Evolutionary conservation across 2,113 vertebrate species (phyloP).

Genomic region (Glaucidium brasilianum): DNA sequence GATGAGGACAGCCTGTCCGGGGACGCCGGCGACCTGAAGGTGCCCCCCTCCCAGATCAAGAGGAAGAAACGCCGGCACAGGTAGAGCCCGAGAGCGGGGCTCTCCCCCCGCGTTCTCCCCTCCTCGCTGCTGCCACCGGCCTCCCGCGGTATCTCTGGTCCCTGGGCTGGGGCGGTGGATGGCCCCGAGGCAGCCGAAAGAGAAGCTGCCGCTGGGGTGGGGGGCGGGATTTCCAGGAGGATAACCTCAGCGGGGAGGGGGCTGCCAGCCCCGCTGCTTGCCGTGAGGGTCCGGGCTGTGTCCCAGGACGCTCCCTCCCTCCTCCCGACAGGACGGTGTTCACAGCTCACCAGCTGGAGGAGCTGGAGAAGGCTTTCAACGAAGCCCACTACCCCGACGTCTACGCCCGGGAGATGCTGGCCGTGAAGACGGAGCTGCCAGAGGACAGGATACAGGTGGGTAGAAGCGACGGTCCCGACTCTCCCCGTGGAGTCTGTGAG

Average conservation of each 20-base stretch:
- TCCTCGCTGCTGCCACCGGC: not conserved
- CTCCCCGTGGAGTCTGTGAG: rapidly evolving
- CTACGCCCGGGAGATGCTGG: constrained; percentile 93
- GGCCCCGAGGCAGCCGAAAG: not conserved
- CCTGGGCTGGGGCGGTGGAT: not conserved
- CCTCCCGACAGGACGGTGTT: constrained; percentile 86
- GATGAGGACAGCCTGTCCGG: constrained; percentile 87
- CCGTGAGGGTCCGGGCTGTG: not conserved
- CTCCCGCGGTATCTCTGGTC: not conserved
- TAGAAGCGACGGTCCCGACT: not conserved
- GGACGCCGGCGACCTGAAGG: constrained; percentile 81
- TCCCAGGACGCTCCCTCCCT: not conserved
- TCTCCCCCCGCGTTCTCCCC: not conserved
- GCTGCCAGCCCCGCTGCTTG: not conserved
- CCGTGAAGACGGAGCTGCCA: constrained; percentile 91
- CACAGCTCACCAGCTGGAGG: constrained; percentile 92
- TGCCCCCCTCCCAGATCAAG: constrained; percentile 75
- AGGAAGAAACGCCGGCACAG: constrained; percentile 93
- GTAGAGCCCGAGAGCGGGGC: constrained; percentile 57
- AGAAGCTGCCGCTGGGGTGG: not conserved
- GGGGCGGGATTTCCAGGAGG: not conserved
- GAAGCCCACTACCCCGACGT: constrained; percentile 97
- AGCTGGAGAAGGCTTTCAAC: constrained; percentile 93
- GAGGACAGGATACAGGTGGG: constrained; percentile 95
- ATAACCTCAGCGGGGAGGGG: not conserved